phyloP scores from a whole-genome alignment of 2,888 invertebrate species.

The Leptura quadrifasciata region DNA sequence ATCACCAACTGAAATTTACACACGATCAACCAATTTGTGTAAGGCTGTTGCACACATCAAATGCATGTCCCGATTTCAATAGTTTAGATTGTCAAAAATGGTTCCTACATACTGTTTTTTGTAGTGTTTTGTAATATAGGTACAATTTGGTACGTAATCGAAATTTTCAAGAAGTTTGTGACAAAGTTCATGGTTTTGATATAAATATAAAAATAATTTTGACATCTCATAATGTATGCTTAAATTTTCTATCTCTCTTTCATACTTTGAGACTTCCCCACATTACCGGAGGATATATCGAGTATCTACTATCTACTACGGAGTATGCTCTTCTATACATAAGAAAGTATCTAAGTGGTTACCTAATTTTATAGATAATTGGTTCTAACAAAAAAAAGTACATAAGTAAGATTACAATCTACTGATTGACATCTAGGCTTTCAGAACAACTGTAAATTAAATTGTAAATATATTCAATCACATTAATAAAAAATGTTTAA shows the following conservation, averaged over 20 bases:
- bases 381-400: not conserved
- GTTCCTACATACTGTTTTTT: not conserved
- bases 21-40: not conserved
- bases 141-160: too few relatives aligned
- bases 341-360: not conserved
- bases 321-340: not conserved
- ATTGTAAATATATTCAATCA: not conserved
- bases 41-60: not conserved
- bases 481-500: not conserved
- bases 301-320: not conserved
- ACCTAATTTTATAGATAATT: slow-evolving; percentile 1
- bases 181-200: too few relatives aligned
- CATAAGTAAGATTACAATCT: not conserved
- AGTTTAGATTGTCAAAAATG: not conserved
- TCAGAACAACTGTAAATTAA: slow-evolving; percentile 4
- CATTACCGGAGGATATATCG: too few relatives aligned
- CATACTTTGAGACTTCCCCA: too few relatives aligned
- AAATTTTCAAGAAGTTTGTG: too few relatives aligned
- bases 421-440: not conserved
- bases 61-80: not conserved
- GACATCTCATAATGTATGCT: too few relatives aligned
- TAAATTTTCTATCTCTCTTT: too few relatives aligned
- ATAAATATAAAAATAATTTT: too few relatives aligned
- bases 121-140: too few relatives aligned
- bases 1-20: slow-evolving; percentile 8